A percentile compares a stretch with the other conserved stretches of the same genome.
Evolutionary conservation across 2,113 vertebrate genomes (phyloP).

Genomic region (Edolisoma coerulescens): DNA sequence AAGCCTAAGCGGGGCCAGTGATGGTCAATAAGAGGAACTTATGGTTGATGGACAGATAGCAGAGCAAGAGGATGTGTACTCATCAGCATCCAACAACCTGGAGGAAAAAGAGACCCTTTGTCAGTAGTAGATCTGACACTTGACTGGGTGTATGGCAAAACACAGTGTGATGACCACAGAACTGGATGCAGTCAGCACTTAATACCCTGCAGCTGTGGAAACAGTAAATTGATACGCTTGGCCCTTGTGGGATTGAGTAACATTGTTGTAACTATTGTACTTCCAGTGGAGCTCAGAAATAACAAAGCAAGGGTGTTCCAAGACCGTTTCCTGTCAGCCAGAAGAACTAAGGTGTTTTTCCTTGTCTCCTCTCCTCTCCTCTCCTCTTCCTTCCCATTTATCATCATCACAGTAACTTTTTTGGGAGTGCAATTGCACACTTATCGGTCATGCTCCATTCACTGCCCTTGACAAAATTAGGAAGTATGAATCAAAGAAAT

Average conservation of each 20-base stretch:
- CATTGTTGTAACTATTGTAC: conserved; percentile 40
- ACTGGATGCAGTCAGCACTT: conserved; percentile 70
- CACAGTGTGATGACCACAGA: conserved; percentile 65
- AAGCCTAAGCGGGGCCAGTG: neutral
- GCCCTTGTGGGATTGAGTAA: conserved; percentile 48
- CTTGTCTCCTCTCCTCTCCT: neutral
- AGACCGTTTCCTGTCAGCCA: neutral
- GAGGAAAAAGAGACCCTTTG: conserved; percentile 30
- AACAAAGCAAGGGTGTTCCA: neutral
- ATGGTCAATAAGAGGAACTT: neutral
- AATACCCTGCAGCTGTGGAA: conserved; percentile 80
- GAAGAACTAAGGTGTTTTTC: neutral
- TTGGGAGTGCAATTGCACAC: neutral
- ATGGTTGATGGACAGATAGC: neutral
- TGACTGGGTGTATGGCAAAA: conserved; percentile 63
- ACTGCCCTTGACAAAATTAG: neutral
- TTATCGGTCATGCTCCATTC: neutral
- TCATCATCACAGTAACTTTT: neutral
- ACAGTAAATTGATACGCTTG: conserved; percentile 78
- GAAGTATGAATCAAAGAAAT: neutral
- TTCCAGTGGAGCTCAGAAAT: conserved; percentile 31
- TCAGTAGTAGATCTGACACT: conserved; percentile 35
- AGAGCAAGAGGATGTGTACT: conserved; percentile 8
- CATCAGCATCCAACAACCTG: neutral
- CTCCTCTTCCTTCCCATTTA: neutral